Conservation (phyloP, 2,888 invertebrate genomes). For the Bombylius major region DNA sequence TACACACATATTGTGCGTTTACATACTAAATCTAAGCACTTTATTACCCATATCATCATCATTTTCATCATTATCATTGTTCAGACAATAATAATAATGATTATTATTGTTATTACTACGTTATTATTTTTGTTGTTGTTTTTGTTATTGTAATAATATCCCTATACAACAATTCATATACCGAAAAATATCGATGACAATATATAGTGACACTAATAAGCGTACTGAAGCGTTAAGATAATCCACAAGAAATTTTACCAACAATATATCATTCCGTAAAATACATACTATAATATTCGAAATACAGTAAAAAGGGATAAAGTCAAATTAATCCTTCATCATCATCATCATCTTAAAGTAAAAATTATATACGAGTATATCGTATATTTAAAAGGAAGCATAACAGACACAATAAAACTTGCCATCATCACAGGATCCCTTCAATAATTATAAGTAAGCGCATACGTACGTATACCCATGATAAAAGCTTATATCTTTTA, state of each 20-base stretch:
- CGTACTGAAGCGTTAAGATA: constrained; percentile 4
- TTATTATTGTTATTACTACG: no score
- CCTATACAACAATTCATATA: no score
- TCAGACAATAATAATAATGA: not conserved
- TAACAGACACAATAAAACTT: not conserved
- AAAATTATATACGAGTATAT: no score
- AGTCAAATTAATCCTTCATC: constrained; percentile 7
- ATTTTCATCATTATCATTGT: not conserved
- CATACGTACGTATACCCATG: no score
- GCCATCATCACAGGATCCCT: no score
- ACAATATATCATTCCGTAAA: constrained; percentile 5
- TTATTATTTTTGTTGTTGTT: no score
- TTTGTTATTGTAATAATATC: no score
- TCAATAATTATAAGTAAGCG: no score
- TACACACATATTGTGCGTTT: no score
- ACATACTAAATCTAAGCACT: not conserved
- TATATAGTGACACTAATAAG: constrained; percentile 8
- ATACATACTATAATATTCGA: constrained; percentile 2
- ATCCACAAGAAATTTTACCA: constrained; percentile 2
- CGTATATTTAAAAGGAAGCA: not conserved
- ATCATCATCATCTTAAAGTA: not conserved
- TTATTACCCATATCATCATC: not conserved
- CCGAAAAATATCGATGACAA: constrained; percentile 3
- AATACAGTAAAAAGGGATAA: not conserved
- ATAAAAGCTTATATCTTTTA: no score